Evolutionary conservation across 1,140 invertebrate genomes (phyloP).

Genomic region (Forficula auricularia): DNA sequence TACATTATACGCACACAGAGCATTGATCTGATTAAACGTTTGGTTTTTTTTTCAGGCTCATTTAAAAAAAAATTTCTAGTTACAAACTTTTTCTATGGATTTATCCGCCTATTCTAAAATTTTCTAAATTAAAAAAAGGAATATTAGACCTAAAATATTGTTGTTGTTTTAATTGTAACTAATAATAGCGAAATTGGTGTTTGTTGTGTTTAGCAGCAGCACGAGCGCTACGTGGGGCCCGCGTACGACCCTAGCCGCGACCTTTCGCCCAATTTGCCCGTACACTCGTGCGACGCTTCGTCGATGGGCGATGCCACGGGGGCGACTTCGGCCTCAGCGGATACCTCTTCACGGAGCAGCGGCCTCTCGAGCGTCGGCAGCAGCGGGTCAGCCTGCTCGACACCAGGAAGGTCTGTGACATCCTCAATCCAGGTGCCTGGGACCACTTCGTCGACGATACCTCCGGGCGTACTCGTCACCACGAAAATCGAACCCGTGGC

Average conservation of each 20-base stretch:
- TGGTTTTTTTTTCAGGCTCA: too few species aligned
- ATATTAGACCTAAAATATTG: too few species aligned
- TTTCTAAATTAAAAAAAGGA: too few species aligned
- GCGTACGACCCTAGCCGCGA: conserved; percentile 50
- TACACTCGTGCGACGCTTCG: conserved; percentile 29
- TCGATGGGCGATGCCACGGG: conserved; percentile 36
- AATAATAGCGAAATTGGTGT: too few species aligned
- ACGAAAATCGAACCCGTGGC: conserved; percentile 6
- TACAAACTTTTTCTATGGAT: too few species aligned
- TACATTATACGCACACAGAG: too few species aligned
- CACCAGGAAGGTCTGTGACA: not conserved
- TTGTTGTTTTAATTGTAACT: too few species aligned
- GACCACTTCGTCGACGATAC: conserved; percentile 16
- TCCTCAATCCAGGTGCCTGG: not conserved
- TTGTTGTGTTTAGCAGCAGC: conserved; percentile 25
- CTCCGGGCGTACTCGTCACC: conserved; percentile 15
- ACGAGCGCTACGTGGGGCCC: conserved; percentile 31
- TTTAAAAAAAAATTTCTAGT: too few species aligned
- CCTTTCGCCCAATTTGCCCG: conserved; percentile 44
- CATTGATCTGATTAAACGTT: too few species aligned
- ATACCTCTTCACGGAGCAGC: conserved; percentile 22
- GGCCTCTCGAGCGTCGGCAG: conserved; percentile 3
- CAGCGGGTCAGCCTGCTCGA: not conserved
- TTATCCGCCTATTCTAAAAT: too few species aligned
- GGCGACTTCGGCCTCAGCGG: conserved; percentile 25